Conservation (phyloP, 2,113 vertebrate species). For the Fulica atra region DNA sequence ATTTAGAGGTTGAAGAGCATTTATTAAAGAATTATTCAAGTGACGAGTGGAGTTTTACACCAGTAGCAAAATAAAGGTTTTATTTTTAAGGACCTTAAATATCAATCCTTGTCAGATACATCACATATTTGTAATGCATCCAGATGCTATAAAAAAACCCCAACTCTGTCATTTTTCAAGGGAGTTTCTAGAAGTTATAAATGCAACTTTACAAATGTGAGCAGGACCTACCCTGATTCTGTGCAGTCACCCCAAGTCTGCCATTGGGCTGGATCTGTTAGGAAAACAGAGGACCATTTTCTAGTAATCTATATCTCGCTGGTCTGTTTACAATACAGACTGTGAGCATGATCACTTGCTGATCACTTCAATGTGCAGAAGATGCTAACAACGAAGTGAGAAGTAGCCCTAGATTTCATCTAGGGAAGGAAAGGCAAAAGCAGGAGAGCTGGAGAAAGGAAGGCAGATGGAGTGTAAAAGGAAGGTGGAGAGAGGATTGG, state of each 20-base stretch:
- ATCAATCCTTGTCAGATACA: background rate
- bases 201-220: background rate
- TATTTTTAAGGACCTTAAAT: background rate
- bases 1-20: background rate
- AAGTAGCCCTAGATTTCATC: background rate
- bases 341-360: background rate
- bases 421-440: background rate
- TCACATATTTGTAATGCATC: background rate
- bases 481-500: background rate
- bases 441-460: background rate
- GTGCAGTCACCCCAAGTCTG: background rate
- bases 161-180: background rate
- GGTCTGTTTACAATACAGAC: background rate
- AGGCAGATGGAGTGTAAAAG: background rate
- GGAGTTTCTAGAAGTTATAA: background rate
- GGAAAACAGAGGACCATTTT: background rate
- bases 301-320: background rate
- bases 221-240: background rate
- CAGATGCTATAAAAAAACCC: background rate
- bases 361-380: background rate
- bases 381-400: background rate
- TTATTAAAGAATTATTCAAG: background rate
- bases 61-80: background rate
- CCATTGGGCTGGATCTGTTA: background rate
- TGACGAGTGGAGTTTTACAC: background rate